Evolutionary conservation across 2,888 invertebrate species (phyloP).

Genomic region (Drosophila glabriapex): DNA sequence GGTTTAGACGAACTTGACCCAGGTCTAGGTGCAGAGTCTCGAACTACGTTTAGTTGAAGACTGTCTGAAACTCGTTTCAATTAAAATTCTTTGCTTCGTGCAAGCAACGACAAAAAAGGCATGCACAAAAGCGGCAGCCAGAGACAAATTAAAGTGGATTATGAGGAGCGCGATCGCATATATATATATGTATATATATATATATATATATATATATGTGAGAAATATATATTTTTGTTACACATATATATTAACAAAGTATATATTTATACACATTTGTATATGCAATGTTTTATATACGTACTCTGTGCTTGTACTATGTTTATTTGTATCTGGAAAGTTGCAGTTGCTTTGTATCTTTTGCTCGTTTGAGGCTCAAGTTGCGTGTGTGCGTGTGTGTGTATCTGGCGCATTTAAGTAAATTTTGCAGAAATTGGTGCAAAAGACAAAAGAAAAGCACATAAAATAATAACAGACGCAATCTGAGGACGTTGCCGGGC

Average conservation of each 20-base stretch:
- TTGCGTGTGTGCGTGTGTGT: slow-evolving; percentile 49
- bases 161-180: slow-evolving; percentile 51
- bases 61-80: slow-evolving; percentile 76
- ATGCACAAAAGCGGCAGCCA: slow-evolving; percentile 60
- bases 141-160: slow-evolving; percentile 81
- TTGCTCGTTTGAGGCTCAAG: slow-evolving; percentile 11
- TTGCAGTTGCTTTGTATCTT: slow-evolving; percentile 28
- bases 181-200: slow-evolving; percentile 15
- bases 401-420: slow-evolving; percentile 73
- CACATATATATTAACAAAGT: not conserved
- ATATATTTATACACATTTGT: slow-evolving; percentile 5
- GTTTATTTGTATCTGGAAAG: slow-evolving; percentile 24
- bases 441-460: slow-evolving; percentile 81
- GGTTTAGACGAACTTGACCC: slow-evolving; percentile 60
- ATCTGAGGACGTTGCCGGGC: slow-evolving; percentile 56
- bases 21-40: slow-evolving; percentile 57
- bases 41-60: slow-evolving; percentile 28
- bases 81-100: slow-evolving; percentile 75
- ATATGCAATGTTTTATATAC: slow-evolving; percentile 23
- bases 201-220: slow-evolving; percentile 9
- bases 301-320: slow-evolving; percentile 17
- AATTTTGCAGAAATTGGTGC: slow-evolving; percentile 81
- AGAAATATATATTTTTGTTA: too few relatives aligned
- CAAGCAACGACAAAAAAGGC: slow-evolving; percentile 51
- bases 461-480: slow-evolving; percentile 80